Percentiles rank a stretch among this genome's conserved stretches.
Evolutionary conservation across 2,888 invertebrate genomes (phyloP).

Genomic region (Mythimna loreyi): DNA sequence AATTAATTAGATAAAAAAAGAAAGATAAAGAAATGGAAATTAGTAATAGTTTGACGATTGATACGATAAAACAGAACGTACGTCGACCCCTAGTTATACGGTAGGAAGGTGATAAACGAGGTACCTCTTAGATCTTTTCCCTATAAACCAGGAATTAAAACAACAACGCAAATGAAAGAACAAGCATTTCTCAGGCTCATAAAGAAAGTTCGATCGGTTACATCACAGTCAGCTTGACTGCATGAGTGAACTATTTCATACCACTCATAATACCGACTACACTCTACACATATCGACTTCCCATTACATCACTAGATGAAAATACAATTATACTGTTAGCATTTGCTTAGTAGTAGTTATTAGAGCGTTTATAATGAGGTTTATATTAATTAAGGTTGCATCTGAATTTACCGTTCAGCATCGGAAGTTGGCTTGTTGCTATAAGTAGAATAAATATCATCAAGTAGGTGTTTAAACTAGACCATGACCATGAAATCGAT

Average conservation of each 20-base stretch:
- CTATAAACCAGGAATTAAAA: background rate
- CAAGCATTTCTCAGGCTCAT: constrained; percentile 5
- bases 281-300: constrained; percentile 29
- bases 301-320: constrained; percentile 28
- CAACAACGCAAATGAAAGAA: constrained; percentile 13
- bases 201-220: constrained; percentile 35
- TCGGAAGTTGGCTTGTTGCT: background rate
- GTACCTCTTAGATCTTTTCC: too few species aligned
- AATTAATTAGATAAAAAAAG: background rate
- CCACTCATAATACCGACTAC: constrained; percentile 4
- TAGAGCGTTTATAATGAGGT: constrained; percentile 13
- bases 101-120: too few species aligned
- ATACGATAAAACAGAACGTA: too few species aligned
- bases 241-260: constrained; percentile 12
- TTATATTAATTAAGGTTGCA: background rate
- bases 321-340: background rate
- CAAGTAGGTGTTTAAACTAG: background rate
- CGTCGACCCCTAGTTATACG: too few species aligned
- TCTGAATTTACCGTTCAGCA: background rate
- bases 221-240: background rate
- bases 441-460: background rate
- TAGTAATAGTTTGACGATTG: too few species aligned
- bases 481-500: background rate
- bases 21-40: too few species aligned
- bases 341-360: constrained; percentile 7